phyloP scores from a whole-genome alignment of 2,888 invertebrate species.

The Machimus rusticus region DNA sequence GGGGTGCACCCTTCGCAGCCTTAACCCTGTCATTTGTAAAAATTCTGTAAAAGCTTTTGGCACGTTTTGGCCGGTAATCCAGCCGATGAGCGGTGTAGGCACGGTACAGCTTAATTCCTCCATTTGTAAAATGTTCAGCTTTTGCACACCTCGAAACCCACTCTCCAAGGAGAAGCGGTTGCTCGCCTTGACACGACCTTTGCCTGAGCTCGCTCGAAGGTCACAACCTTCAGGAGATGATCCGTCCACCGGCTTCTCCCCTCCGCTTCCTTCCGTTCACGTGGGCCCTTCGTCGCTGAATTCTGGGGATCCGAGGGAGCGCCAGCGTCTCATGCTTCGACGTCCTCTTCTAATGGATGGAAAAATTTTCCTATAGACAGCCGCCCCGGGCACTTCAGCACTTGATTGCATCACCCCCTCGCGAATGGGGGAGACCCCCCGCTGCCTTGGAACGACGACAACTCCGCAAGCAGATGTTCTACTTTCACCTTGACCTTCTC shows the following conservation, averaged over 20 bases:
- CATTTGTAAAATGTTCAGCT: neutral
- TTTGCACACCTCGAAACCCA: neutral
- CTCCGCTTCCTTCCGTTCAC: neutral
- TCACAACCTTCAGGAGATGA: neutral
- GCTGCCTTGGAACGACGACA: neutral
- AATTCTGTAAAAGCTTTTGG: neutral
- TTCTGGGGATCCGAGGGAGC: neutral
- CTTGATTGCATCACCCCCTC: neutral
- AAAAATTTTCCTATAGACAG: neutral
- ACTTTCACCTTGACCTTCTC: neutral
- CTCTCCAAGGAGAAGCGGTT: neutral
- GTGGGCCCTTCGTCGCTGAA: neutral
- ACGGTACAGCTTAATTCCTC: neutral
- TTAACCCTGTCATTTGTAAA: neutral
- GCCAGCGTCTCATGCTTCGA: neutral
- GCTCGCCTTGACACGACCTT: slow-evolving; percentile 7
- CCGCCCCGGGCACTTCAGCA: neutral
- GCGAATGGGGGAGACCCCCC: neutral
- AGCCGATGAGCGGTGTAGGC: neutral
- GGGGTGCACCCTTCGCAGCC: neutral
- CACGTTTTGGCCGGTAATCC: neutral
- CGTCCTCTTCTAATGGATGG: neutral
- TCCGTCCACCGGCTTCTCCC: neutral
- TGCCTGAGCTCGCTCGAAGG: neutral
- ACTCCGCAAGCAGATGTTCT: neutral